These are phyloP conservation scores for Seira ritae DNA, from an alignment of 2,888 invertebrate genomes.

Conservation along the genomic window DNA sequence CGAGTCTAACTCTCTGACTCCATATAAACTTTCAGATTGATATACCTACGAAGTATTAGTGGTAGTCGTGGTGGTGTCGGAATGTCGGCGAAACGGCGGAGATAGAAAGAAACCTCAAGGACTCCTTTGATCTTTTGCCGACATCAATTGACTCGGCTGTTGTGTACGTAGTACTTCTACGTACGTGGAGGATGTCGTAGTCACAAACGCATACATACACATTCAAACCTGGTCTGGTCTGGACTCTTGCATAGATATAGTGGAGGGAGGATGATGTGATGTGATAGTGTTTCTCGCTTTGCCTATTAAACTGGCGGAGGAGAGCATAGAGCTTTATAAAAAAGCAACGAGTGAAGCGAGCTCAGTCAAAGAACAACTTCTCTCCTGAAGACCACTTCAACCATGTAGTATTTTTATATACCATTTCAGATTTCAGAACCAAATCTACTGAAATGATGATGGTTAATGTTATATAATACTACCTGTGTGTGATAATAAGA, in stretches of 20 bases:
- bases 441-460: neutral
- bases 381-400: constrained; percentile 55
- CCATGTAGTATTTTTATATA: constrained; percentile 38
- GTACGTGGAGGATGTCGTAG: constrained; percentile 66
- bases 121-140: constrained; percentile 73
- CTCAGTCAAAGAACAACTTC: constrained; percentile 50
- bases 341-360: too few species aligned
- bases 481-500: neutral
- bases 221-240: too few species aligned
- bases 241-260: constrained; percentile 17
- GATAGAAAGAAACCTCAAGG: constrained; percentile 73
- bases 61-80: constrained; percentile 49
- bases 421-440: neutral
- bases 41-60: neutral
- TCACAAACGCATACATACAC: constrained; percentile 38
- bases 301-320: too few species aligned
- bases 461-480: too few species aligned
- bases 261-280: too few species aligned
- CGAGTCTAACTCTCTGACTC: neutral
- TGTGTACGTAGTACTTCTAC: too few species aligned
- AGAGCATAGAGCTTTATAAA: too few species aligned
- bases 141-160: constrained; percentile 72
- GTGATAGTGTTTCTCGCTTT: too few species aligned
- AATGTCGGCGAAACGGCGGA: constrained; percentile 57
- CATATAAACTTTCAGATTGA: neutral